These are phyloP conservation scores for Drosophila demipolita DNA, from an alignment of 2,888 invertebrate genomes.

Conservation along the genomic window DNA sequence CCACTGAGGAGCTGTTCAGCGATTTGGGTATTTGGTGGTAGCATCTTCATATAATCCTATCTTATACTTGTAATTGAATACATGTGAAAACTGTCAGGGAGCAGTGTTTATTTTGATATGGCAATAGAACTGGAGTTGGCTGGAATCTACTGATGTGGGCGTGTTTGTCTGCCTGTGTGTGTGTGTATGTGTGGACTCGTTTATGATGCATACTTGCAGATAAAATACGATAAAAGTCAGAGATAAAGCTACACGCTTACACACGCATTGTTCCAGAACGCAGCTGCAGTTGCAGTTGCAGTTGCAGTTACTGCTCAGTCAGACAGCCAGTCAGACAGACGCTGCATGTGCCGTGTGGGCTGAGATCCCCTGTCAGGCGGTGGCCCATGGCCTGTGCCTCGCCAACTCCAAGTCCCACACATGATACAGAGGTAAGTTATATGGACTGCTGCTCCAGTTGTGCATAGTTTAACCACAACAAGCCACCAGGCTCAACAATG, in stretches of 20 bases:
- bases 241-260: conserved; percentile 42
- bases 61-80: conserved; percentile 18
- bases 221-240: conserved; percentile 71
- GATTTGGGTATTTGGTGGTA: conserved; percentile 83
- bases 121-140: conserved; percentile 42
- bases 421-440: conserved; percentile 58
- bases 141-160: conserved; percentile 29
- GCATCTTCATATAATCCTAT: neutral
- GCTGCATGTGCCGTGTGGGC: conserved; percentile 54
- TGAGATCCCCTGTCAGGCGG: conserved; percentile 62
- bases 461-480: conserved; percentile 19
- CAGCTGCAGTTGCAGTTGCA: conserved; percentile 24
- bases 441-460: conserved; percentile 32
- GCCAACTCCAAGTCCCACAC: conserved; percentile 61
- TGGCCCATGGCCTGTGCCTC: conserved; percentile 25
- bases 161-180: conserved; percentile 8
- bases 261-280: conserved; percentile 40
- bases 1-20: conserved; percentile 81
- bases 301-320: neutral
- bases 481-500: conserved; percentile 49
- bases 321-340: conserved; percentile 35
- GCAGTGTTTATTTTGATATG: conserved; percentile 27
- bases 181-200: conserved; percentile 47
- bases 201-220: conserved; percentile 74
- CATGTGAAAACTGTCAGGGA: conserved; percentile 23